A percentile compares a stretch with the other conserved stretches of the same genome.
Evolutionary conservation across 2,797 vertebrate genomes (phyloP).

Genomic region (Argya squamiceps): DNA sequence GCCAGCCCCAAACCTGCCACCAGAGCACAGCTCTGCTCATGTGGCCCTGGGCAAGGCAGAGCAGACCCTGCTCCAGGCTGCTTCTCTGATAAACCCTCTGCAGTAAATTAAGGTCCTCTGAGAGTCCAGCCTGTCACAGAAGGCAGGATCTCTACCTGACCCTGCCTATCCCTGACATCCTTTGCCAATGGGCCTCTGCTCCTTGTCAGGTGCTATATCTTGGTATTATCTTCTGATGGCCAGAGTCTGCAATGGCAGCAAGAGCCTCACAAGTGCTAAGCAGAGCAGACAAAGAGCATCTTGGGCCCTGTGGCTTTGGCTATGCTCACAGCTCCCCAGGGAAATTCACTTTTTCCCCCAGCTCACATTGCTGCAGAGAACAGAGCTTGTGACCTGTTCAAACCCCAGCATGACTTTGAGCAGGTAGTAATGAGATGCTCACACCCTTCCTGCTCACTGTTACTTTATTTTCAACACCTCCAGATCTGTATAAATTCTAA

Average conservation of each 20-base stretch:
- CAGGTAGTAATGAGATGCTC: not conserved
- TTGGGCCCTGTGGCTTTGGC: not conserved
- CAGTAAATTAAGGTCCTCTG: not conserved
- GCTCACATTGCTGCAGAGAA: not conserved
- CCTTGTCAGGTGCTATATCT: fast-evolving
- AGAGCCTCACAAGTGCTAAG: not conserved
- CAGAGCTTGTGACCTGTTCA: not conserved
- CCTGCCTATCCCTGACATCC: not conserved
- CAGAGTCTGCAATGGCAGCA: not conserved
- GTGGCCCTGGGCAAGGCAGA: not conserved
- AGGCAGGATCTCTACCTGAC: not conserved
- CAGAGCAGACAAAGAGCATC: not conserved
- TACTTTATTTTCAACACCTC: not conserved
- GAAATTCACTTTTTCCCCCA: not conserved
- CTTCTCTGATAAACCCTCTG: not conserved
- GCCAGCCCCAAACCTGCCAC: not conserved
- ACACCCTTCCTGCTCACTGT: not conserved
- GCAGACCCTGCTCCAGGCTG: not conserved
- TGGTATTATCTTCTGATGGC: not conserved
- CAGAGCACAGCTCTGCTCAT: fast-evolving
- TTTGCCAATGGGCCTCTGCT: not conserved
- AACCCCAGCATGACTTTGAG: not conserved
- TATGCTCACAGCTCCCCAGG: fast-evolving
- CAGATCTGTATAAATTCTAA: not conserved
- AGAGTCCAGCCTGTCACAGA: not conserved